These are phyloP conservation scores for Pipa parva DNA, from an alignment of 2,113 vertebrate species.

Conservation along the genomic window DNA sequence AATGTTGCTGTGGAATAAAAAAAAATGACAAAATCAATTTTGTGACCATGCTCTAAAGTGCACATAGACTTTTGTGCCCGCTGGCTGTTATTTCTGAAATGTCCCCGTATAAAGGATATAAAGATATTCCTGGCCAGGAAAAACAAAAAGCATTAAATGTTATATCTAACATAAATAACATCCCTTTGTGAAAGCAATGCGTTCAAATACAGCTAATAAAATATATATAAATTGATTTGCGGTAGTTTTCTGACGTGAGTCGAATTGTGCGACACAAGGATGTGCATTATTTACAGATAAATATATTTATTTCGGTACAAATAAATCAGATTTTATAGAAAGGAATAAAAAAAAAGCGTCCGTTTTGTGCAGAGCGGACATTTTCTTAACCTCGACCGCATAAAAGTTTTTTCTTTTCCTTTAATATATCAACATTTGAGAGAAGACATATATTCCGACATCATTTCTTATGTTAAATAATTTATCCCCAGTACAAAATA, in stretches of 20 bases:
- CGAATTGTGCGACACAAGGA: neutral
- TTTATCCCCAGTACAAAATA: neutral
- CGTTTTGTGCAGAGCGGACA: no score
- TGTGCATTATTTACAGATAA: neutral
- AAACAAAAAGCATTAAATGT: conserved; percentile 37
- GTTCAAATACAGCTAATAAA: conserved; percentile 23
- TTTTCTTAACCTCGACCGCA: no score
- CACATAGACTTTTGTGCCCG: conserved; percentile 16
- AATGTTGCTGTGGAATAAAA: no score
- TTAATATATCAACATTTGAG: no score
- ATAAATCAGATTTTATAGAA: neutral
- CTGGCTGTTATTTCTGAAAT: conserved; percentile 21
- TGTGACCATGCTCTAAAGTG: conserved; percentile 10
- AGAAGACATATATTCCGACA: neutral
- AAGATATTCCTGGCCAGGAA: conserved; percentile 28
- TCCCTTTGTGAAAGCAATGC: conserved; percentile 33
- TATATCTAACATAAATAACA: conserved; percentile 38
- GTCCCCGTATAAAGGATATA: conserved; percentile 36
- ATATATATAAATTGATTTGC: conserved; percentile 30
- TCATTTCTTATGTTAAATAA: neutral
- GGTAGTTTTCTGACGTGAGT: neutral
- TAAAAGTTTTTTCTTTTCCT: no score
- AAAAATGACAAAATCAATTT: conserved; percentile 32
- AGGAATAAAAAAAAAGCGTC: no score
- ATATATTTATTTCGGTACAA: neutral